Evolutionary conservation across 2,888 invertebrate genomes (phyloP).

Genomic region (Monochamus alternatus): DNA sequence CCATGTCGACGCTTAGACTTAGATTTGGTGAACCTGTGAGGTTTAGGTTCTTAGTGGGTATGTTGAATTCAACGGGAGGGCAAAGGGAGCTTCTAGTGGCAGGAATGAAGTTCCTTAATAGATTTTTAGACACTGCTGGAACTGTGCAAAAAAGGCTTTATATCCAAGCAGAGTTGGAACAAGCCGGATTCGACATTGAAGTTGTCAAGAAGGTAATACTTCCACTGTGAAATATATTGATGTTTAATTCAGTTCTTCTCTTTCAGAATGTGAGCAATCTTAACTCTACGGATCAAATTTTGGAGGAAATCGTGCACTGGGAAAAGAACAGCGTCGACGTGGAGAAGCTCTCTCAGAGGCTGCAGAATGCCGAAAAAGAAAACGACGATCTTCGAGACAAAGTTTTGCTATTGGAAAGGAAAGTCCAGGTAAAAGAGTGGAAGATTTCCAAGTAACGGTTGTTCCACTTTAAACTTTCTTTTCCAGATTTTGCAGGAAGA

Average conservation of each 20-base stretch:
- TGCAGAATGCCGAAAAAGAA: conserved; percentile 81
- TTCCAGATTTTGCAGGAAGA: conserved; percentile 85
- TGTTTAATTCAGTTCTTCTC: conserved; percentile 1
- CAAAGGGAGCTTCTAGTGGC: conserved; percentile 83
- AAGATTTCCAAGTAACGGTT: background rate
- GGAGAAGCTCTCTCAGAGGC: conserved; percentile 81
- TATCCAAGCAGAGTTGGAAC: conserved; percentile 88
- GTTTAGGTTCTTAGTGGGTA: conserved; percentile 92
- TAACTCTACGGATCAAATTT: conserved; percentile 77
- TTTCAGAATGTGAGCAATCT: conserved; percentile 78
- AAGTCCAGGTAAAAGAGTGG: conserved; percentile 76
- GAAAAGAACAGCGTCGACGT: conserved; percentile 86
- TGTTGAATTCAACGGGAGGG: conserved; percentile 84
- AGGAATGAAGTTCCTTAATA: conserved; percentile 89
- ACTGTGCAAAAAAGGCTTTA: conserved; percentile 85
- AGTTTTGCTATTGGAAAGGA: conserved; percentile 80
- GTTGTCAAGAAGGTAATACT: conserved; percentile 74
- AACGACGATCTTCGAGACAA: conserved; percentile 79
- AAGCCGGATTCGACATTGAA: conserved; percentile 83
- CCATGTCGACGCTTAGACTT: conserved; percentile 89
- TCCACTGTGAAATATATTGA: background rate
- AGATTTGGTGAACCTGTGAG: conserved; percentile 94
- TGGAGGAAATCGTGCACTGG: conserved; percentile 83
- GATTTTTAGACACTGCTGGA: conserved; percentile 84
- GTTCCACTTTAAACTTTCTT: background rate